Conservation (phyloP, 2,888 invertebrate genomes). For the Aphodius granarius region DNA sequence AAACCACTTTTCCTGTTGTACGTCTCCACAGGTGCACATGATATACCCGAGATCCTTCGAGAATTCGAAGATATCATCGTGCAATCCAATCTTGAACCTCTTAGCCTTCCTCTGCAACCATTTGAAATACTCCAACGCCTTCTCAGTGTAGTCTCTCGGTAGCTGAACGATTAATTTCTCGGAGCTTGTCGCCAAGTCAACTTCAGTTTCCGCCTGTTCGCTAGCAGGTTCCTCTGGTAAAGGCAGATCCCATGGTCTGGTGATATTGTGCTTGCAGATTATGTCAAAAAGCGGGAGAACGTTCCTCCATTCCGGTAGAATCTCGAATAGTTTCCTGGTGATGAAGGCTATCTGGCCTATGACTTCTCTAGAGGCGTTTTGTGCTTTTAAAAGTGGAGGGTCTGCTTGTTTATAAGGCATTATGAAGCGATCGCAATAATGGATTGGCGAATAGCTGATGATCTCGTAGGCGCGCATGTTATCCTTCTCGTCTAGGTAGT, state of each 20-base stretch:
- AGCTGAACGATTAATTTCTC: constrained; percentile 14
- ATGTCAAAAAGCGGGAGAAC: constrained; percentile 14
- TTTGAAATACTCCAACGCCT: constrained; percentile 14
- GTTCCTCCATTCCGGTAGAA: constrained; percentile 12
- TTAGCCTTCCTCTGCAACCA: constrained; percentile 8
- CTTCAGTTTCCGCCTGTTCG: neutral
- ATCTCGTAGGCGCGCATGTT: constrained; percentile 22
- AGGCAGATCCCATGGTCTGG: constrained; percentile 10
- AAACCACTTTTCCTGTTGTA: neutral
- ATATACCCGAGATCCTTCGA: neutral
- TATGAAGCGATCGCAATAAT: constrained; percentile 21
- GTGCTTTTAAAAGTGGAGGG: constrained; percentile 15
- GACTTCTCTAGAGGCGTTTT: neutral
- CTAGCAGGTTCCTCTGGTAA: neutral
- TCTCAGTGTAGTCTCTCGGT: constrained; percentile 6
- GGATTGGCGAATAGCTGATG: constrained; percentile 7
- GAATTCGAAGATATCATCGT: neutral
- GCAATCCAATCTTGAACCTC: constrained; percentile 4
- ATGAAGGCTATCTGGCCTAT: constrained; percentile 3
- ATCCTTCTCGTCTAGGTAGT: constrained; percentile 20
- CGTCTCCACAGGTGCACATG: neutral
- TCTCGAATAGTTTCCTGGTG: constrained; percentile 8
- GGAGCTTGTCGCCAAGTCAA: neutral
- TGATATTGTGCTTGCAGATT: constrained; percentile 9
- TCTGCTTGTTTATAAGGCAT: constrained; percentile 18